Percentiles rank a stretch among this genome's conserved stretches.
Conservation (phyloP, 2,113 vertebrate genomes). For the Erythrocercus mccallii region DNA sequence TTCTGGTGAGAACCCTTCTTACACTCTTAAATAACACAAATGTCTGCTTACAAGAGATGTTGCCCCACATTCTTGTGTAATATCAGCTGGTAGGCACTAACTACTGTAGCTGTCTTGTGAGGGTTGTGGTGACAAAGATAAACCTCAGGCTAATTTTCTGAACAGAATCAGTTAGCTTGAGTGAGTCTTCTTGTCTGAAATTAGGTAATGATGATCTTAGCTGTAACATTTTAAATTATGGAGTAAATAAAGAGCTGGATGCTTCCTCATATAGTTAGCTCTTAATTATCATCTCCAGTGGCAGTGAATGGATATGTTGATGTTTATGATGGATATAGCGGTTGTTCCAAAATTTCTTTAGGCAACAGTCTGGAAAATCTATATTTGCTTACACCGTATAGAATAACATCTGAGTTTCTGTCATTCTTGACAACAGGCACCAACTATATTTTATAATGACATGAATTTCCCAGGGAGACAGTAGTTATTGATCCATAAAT, state of each 20-base stretch:
- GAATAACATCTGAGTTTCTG: conserved; percentile 15
- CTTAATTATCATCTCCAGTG: conserved; percentile 42
- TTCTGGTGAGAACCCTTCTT: neutral
- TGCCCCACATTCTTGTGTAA: neutral
- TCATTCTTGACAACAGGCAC: conserved; percentile 9
- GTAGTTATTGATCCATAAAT: conserved; percentile 4
- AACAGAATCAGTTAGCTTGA: conserved; percentile 9
- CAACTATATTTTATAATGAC: conserved; percentile 23
- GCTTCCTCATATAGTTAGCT: conserved; percentile 28
- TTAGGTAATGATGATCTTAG: neutral
- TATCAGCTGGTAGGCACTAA: conserved; percentile 11
- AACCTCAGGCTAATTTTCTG: neutral
- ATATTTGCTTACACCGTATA: neutral
- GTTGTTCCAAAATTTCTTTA: conserved; percentile 34
- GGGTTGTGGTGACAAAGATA: neutral
- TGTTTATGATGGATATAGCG: conserved; percentile 44
- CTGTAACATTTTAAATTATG: conserved; percentile 37
- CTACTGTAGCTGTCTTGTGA: neutral
- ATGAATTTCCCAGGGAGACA: neutral
- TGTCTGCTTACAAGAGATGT: neutral
- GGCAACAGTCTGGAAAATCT: conserved; percentile 41
- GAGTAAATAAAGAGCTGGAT: conserved; percentile 17
- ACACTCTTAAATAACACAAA: neutral
- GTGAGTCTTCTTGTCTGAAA: conserved; percentile 8
- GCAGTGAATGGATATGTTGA: neutral